Conservation (phyloP, 2,888 invertebrate genomes). For the Amphipyra berbera region DNA sequence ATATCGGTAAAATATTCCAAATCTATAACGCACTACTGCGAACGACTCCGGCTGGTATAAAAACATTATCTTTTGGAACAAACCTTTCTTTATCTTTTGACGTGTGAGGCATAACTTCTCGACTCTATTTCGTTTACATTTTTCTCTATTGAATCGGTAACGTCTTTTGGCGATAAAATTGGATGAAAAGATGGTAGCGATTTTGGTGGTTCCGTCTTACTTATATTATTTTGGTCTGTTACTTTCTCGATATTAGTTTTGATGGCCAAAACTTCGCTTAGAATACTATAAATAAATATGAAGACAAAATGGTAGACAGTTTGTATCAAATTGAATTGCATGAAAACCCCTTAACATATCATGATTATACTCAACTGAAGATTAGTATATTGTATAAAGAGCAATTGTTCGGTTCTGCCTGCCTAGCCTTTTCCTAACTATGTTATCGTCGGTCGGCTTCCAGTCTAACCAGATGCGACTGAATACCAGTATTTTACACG, state of each 20-base stretch:
- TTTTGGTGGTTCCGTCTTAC: conserved; percentile 27
- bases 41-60: conserved; percentile 40
- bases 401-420: too few relatives aligned
- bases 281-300: too few relatives aligned
- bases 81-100: conserved; percentile 60
- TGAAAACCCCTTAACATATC: too few relatives aligned
- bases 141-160: conserved; percentile 63
- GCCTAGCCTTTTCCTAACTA: too few relatives aligned
- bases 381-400: too few relatives aligned
- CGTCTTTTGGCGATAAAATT: conserved; percentile 27
- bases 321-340: too few relatives aligned
- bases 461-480: too few relatives aligned
- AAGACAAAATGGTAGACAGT: too few relatives aligned
- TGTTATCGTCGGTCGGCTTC: too few relatives aligned
- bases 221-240: not conserved
- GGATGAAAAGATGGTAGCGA: conserved; percentile 1
- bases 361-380: too few relatives aligned
- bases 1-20: conserved; percentile 54
- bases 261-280: too few relatives aligned
- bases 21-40: conserved; percentile 48
- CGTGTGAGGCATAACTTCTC: conserved; percentile 53
- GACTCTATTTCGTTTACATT: conserved; percentile 64
- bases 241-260: not conserved
- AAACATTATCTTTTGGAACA: conserved; percentile 60
- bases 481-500: too few relatives aligned